phyloP scores from a whole-genome alignment of 2,888 invertebrate species.

The Tribolium freemani region DNA sequence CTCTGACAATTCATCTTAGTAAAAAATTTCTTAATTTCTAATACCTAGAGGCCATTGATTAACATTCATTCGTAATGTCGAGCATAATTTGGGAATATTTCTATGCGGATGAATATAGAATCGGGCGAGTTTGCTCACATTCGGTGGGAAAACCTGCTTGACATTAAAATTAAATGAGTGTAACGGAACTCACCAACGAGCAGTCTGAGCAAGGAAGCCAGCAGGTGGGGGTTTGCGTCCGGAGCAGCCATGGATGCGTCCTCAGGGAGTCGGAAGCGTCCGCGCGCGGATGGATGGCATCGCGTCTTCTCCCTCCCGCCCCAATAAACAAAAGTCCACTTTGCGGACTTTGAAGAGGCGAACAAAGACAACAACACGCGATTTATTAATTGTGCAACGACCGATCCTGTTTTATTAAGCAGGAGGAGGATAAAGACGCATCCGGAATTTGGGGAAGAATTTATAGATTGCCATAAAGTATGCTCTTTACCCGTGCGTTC shows the following conservation, averaged over 20 bases:
- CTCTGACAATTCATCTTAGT: too few relatives aligned
- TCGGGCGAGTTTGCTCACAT: background rate
- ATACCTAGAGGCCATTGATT: too few relatives aligned
- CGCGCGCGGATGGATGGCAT: conserved; percentile 36
- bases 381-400: conserved; percentile 30
- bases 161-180: conserved; percentile 26
- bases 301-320: conserved; percentile 18
- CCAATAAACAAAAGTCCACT: conserved; percentile 34
- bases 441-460: conserved; percentile 33
- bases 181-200: conserved; percentile 73
- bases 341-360: background rate
- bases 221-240: conserved; percentile 71
- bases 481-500: conserved; percentile 28
- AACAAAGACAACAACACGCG: conserved; percentile 28
- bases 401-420: conserved; percentile 3
- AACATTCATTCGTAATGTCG: too few relatives aligned
- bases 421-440: conserved; percentile 16
- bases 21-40: too few relatives aligned
- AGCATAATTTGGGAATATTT: background rate
- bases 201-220: conserved; percentile 75
- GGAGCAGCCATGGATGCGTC: conserved; percentile 72
- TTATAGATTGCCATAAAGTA: conserved; percentile 36
- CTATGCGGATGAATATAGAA: background rate
- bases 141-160: background rate
- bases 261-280: conserved; percentile 51